phyloP scores from a whole-genome alignment of 2,888 invertebrate genomes.

The Synergus gifuensis region DNA sequence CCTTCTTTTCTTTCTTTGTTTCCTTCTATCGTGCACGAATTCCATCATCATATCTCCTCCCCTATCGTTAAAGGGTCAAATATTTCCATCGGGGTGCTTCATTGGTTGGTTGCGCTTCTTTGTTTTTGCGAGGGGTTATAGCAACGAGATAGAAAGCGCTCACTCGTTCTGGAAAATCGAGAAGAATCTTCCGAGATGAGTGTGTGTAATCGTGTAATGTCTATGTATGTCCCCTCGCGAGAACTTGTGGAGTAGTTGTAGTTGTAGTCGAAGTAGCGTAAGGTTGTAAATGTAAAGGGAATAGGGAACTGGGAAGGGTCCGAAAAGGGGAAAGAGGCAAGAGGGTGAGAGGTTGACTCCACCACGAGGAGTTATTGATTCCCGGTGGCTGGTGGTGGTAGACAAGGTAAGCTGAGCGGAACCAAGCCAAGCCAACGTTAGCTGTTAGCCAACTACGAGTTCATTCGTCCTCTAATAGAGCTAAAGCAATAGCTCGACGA shows the following conservation, averaged over 20 bases:
- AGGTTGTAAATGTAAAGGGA: slow-evolving; percentile 27
- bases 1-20: background rate
- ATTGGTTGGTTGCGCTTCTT: slow-evolving; percentile 15
- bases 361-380: slow-evolving; percentile 76
- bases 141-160: slow-evolving; percentile 23
- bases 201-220: background rate
- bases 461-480: slow-evolving; percentile 25
- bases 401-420: slow-evolving; percentile 50
- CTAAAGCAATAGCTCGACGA: slow-evolving; percentile 2
- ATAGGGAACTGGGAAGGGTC: slow-evolving; percentile 57
- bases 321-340: slow-evolving; percentile 63
- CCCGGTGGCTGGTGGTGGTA: slow-evolving; percentile 61
- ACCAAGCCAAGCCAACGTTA: slow-evolving; percentile 45
- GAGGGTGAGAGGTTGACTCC: slow-evolving; percentile 68
- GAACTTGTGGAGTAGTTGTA: slow-evolving; percentile 12
- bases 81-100: slow-evolving; percentile 25
- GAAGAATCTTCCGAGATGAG: slow-evolving; percentile 13
- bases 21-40: slow-evolving; percentile 10
- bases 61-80: slow-evolving; percentile 41
- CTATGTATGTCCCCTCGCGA: slow-evolving; percentile 11
- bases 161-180: slow-evolving; percentile 32
- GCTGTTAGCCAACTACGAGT: slow-evolving; percentile 12
- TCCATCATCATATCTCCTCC: slow-evolving; percentile 33
- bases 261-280: slow-evolving; percentile 22
- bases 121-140: slow-evolving; percentile 28